Evolutionary conservation across 2,113 vertebrate species (phyloP).

Genomic region (Alosa alosa): DNA sequence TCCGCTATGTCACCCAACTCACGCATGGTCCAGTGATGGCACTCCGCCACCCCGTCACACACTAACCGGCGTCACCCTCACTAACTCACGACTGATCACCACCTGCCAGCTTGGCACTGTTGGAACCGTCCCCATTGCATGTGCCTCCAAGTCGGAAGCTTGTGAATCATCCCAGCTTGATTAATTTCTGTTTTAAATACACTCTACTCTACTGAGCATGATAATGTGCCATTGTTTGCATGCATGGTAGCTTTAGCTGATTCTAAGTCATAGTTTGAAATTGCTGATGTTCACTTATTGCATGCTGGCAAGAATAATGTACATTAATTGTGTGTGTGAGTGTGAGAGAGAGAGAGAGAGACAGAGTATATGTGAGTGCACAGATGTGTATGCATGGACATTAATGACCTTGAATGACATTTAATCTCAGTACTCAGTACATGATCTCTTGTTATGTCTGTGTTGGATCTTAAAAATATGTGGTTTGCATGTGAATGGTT

Average conservation of each 20-base stretch:
- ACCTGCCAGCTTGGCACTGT: not conserved
- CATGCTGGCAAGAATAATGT: not conserved
- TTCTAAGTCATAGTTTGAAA: not conserved
- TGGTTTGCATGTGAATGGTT: not conserved
- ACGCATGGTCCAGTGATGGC: not conserved
- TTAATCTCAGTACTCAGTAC: not conserved
- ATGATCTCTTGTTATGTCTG: not conserved
- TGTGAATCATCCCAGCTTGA: not conserved
- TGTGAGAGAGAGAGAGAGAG: not conserved
- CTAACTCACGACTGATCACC: not conserved
- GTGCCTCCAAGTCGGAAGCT: not conserved
- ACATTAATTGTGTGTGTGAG: not conserved
- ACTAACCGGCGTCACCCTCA: not conserved
- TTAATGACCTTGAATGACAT: not conserved
- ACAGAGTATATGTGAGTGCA: not conserved
- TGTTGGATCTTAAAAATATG: not conserved
- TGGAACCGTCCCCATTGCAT: not conserved
- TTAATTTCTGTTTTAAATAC: not conserved
- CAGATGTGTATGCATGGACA: not conserved
- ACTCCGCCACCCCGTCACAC: not conserved
- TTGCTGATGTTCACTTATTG: not conserved
- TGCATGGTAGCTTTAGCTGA: not conserved
- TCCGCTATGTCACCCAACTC: not conserved
- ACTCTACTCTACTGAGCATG: not conserved
- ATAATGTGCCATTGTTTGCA: not conserved